phyloP scores from a whole-genome alignment of 2,113 vertebrate species.

The Mus spicilegus region DNA sequence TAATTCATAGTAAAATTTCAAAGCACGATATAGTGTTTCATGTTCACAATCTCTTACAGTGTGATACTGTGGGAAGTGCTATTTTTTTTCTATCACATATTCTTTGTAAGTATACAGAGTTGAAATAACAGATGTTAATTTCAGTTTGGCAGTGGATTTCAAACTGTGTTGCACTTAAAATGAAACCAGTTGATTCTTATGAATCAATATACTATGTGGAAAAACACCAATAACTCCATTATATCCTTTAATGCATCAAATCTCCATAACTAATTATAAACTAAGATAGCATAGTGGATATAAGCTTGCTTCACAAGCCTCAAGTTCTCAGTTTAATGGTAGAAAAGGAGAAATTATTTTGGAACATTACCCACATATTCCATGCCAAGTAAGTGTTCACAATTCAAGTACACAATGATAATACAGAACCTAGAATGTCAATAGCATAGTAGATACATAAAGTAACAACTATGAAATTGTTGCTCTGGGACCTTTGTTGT shows the following conservation, averaged over 20 bases:
- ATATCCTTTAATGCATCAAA: background rate
- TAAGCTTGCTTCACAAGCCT: background rate
- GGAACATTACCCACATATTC: background rate
- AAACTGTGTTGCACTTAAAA: background rate
- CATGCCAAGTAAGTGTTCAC: background rate
- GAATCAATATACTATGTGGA: background rate
- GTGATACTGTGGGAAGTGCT: background rate
- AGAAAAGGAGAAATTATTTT: too few relatives aligned
- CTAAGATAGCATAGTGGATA: background rate
- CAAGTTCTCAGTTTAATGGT: background rate
- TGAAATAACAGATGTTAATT: conserved; percentile 19
- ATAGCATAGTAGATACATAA: background rate
- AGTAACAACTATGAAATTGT: background rate
- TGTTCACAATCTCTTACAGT: background rate
- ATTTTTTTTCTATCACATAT: background rate
- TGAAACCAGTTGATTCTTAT: background rate
- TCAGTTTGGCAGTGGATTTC: background rate
- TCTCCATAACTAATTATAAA: background rate
- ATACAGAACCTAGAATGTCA: background rate
- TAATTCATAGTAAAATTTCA: background rate
- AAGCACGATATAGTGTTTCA: background rate
- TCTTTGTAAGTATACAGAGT: background rate
- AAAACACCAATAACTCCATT: background rate
- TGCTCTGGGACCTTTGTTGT: background rate
- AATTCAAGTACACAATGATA: background rate